Conservation (phyloP, 1,140 invertebrate species). For the Drosophila arizonae region DNA sequence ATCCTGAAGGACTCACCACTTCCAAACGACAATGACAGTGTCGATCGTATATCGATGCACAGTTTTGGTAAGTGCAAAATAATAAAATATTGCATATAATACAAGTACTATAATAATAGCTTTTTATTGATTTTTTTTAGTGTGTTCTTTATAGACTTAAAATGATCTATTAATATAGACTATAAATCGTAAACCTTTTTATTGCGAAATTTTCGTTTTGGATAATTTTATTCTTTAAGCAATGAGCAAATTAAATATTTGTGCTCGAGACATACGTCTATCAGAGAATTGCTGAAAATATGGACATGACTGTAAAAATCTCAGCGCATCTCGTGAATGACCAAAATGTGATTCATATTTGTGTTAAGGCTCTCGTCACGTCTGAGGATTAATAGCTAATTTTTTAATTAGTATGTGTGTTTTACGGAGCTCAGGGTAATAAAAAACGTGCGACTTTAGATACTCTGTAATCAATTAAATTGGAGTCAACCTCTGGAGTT, state of each 20-base stretch:
- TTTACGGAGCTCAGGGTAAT: too few species aligned
- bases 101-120: too few species aligned
- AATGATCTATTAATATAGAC: too few species aligned
- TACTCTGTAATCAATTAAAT: not conserved
- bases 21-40: conserved; percentile 69
- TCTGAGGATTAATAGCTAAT: not conserved
- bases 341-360: not conserved
- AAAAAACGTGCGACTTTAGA: not conserved
- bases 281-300: not conserved
- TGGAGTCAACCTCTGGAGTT: too few species aligned
- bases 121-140: too few species aligned
- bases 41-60: conserved; percentile 67
- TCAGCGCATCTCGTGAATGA: not conserved
- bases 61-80: conserved; percentile 66
- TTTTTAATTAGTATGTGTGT: not conserved
- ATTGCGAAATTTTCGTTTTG: too few species aligned
- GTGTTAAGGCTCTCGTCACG: not conserved
- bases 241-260: too few species aligned
- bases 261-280: too few species aligned
- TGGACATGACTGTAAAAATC: not conserved
- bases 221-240: too few species aligned
- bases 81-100: not conserved
- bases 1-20: conserved; percentile 85
- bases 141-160: too few species aligned
- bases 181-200: too few species aligned